Base-by-base conservation (phyloP, 1,140 invertebrate species). In the Papilio xuthus region DNA sequence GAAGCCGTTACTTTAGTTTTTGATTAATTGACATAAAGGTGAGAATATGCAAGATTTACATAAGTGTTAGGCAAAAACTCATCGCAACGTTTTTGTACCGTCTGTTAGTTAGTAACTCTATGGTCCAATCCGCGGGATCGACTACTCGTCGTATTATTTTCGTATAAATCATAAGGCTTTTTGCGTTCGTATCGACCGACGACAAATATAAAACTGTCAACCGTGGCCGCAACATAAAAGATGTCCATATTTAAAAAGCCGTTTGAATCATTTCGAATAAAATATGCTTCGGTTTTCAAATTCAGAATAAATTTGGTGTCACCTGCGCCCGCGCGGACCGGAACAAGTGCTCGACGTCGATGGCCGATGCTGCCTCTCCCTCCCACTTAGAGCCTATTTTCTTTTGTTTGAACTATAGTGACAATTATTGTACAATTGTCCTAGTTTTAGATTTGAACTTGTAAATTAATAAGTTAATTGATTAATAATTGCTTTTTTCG, bases 271-370 rank as follows among this genome's bases (percentile, higher is more conserved):
- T 90, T 87, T 86, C 90, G 85, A 85, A 92, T 92, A 89, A 92
- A 89, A 92, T 92, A 92, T 91, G 86, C 88, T 88, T 90, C 88
- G 92, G 85, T 91, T 93, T 92, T 92, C 89, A 92, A 92, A 92
- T 92, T 92, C 88, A 85, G 92, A 93, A 93, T 93, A 93, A 93
- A 93, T 93, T 93, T 92, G 80, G 86, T 92, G 92, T 93, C 92
- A 93, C 92, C 92, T 93, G 92, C 92, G 88, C 85, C 84, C 72
- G 85, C 86, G 90, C 89, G 23, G 88, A 88, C 92, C 92, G 92
- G 92, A 93, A 93, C 90, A 91, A 91, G 85, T 86, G 83, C 72
- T 69, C 32, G 32, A 53, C 50, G 18, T 20, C 44, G 9, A 42
- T 74, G 44, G 18, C 18, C 44, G 9, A 42, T 74, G 44, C 69